A percentile compares a stretch with the other conserved stretches of the same genome.
Conservation (phyloP, 2,888 invertebrate genomes). For the Drosophila falleni region DNA sequence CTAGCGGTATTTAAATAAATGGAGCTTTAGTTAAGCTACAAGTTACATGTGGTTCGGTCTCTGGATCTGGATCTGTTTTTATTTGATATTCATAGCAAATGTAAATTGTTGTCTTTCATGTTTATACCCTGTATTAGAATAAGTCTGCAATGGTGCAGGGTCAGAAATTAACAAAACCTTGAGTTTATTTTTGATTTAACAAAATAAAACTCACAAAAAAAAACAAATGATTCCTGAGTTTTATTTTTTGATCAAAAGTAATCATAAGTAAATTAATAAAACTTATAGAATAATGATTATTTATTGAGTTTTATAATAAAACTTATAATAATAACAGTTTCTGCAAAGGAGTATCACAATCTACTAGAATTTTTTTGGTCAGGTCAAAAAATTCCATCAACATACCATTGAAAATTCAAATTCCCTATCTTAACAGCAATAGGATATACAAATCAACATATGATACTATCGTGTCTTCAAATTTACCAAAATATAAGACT, state of each 20-base stretch:
- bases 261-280: too few species aligned
- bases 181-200: too few species aligned
- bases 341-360: neutral
- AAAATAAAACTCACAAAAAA: too few species aligned
- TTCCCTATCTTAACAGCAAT: neutral
- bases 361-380: neutral
- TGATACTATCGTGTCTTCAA: neutral
- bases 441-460: too few species aligned
- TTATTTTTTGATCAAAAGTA: too few species aligned
- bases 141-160: neutral
- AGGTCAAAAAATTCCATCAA: neutral
- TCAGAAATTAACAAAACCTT: too few species aligned
- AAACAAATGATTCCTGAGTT: too few species aligned
- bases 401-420: neutral
- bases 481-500: neutral
- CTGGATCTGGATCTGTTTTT: slow-evolving; percentile 45
- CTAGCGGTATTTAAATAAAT: slow-evolving; percentile 62
- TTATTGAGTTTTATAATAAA: too few species aligned
- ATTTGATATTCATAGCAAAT: slow-evolving; percentile 55
- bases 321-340: too few species aligned
- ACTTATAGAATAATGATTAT: too few species aligned
- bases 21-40: slow-evolving; percentile 40
- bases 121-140: slow-evolving; percentile 25
- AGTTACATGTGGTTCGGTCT: slow-evolving; percentile 32
- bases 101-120: slow-evolving; percentile 59